Conservation (phyloP, 2,113 vertebrate genomes). For the Leptodactylus fuscus region DNA sequence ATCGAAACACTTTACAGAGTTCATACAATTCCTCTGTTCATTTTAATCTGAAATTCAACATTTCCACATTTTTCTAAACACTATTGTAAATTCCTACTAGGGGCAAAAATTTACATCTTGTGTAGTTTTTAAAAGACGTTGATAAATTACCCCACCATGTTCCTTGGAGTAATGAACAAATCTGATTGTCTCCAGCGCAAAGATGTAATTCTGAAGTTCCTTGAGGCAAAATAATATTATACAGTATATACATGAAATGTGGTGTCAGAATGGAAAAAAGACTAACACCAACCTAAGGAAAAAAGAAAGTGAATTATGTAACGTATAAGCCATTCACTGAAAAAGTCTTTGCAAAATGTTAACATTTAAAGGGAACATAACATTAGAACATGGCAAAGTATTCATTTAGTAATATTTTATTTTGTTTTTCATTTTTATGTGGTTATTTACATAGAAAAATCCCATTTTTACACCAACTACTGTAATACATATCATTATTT, state of each 20-base stretch:
- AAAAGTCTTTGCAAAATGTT: no score
- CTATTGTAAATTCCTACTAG: conserved; percentile 47
- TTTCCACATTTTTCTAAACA: conserved; percentile 49
- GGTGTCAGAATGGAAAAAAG: conserved; percentile 10
- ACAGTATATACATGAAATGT: conserved; percentile 37
- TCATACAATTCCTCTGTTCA: no score
- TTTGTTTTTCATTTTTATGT: no score
- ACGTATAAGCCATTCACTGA: no score
- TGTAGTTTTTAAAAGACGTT: conserved; percentile 56
- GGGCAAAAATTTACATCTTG: conserved; percentile 54
- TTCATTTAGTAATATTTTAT: no score
- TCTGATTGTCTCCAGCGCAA: conserved; percentile 55
- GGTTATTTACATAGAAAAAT: no score
- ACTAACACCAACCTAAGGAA: conserved; percentile 12
- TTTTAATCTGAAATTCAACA: no score
- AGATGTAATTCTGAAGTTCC: conserved; percentile 56
- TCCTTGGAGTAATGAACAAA: conserved; percentile 54
- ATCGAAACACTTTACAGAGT: no score
- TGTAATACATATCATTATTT: no score
- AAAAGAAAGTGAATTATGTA: conserved; percentile 26
- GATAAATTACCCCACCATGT: conserved; percentile 55
- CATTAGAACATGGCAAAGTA: no score
- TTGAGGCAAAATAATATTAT: conserved; percentile 55
- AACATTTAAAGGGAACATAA: no score
- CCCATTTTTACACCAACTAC: no score